Percentiles rank a stretch among this genome's conserved stretches.
phyloP scores from a whole-genome alignment of 2,888 invertebrate species.

The Drosophila quinaria region DNA sequence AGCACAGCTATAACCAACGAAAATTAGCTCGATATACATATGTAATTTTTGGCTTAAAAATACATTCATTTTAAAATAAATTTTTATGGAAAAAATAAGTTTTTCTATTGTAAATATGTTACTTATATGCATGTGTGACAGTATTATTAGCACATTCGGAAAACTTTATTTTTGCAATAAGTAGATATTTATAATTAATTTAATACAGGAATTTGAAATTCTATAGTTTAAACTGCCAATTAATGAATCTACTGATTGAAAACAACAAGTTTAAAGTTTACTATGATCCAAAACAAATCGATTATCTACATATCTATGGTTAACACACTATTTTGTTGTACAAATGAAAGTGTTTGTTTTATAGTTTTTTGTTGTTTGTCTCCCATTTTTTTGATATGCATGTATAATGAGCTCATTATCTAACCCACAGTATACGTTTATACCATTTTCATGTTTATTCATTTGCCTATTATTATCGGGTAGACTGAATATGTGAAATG shows the following conservation, averaged over 20 bases:
- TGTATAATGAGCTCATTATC: constrained; percentile 36
- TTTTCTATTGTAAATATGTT: too few species aligned
- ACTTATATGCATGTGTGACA: too few species aligned
- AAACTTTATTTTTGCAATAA: too few species aligned
- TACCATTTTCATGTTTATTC: constrained; percentile 37
- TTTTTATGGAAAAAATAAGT: too few species aligned
- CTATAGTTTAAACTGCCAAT: neutral
- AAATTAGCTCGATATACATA: too few species aligned
- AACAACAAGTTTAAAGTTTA: too few species aligned
- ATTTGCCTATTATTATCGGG: constrained; percentile 10
- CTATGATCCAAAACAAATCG: neutral
- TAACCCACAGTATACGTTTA: constrained; percentile 22
- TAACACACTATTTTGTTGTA: constrained; percentile 1
- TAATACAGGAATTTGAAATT: neutral
- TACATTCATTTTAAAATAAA: too few species aligned
- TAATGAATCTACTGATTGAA: neutral
- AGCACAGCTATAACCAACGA: too few species aligned
- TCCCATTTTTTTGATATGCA: constrained; percentile 39
- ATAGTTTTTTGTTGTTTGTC: constrained; percentile 11
- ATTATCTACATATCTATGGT: neutral
- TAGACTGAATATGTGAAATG: neutral
- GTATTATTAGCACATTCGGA: too few species aligned
- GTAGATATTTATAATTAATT: neutral
- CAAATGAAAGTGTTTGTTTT: constrained; percentile 7
- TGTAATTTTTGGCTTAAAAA: too few species aligned